These are phyloP conservation scores for Lasioglossum baleicum DNA, from an alignment of 1,140 invertebrate species.

Conservation along the genomic window DNA sequence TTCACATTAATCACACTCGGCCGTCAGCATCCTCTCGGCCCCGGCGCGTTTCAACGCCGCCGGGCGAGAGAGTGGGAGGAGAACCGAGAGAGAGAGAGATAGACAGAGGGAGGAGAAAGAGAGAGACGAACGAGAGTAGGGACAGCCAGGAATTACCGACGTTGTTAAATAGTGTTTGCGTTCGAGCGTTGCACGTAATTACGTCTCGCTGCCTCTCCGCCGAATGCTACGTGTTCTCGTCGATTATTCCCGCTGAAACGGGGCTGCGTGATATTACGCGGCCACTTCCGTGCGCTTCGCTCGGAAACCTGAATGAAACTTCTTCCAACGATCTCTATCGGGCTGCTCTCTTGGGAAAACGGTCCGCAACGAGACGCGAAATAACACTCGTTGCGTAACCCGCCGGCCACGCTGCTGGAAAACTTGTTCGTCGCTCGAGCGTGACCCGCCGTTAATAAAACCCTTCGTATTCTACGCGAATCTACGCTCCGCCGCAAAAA, in stretches of 20 bases:
- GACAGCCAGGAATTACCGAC: slow-evolving; percentile 24
- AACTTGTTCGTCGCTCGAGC: too few relatives aligned
- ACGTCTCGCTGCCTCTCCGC: background rate
- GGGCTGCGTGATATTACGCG: slow-evolving; percentile 4
- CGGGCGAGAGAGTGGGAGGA: background rate
- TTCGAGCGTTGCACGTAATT: slow-evolving; percentile 14
- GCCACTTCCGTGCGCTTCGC: slow-evolving; percentile 2
- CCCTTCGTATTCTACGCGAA: too few relatives aligned
- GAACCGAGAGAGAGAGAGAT: background rate
- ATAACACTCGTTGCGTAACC: background rate
- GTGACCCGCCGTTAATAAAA: too few relatives aligned
- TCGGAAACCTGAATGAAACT: slow-evolving; percentile 9
- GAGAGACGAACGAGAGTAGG: background rate
- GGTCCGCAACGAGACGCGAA: background rate
- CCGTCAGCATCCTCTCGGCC: slow-evolving; percentile 9
- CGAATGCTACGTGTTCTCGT: slow-evolving; percentile 3
- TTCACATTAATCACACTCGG: slow-evolving; percentile 52
- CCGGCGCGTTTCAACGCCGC: slow-evolving; percentile 15
- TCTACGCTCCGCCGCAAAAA: too few relatives aligned
- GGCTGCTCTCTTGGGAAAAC: slow-evolving; percentile 4
- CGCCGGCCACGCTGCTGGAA: background rate
- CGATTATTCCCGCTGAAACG: slow-evolving; percentile 8
- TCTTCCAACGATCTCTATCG: slow-evolving; percentile 1
- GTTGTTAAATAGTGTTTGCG: slow-evolving; percentile 23
- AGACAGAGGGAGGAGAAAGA: too few relatives aligned